Base-by-base conservation (phyloP, 2,888 invertebrate genomes). In the Nineta flava region DNA sequence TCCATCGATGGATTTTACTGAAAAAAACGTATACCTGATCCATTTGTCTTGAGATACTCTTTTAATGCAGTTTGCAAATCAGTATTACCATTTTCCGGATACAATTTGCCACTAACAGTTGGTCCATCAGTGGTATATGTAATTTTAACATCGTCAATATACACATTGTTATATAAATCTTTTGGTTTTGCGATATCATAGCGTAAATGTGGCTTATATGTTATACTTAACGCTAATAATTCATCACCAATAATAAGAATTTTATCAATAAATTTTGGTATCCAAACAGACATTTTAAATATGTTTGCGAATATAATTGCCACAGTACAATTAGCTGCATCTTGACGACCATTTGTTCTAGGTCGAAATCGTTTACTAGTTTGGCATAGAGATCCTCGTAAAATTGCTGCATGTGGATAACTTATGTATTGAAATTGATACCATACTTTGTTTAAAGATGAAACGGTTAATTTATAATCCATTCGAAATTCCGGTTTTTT, bases 171-270 rank as follows among this genome's bases (percentile, higher is more conserved):
- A 55, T 55, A 17, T 63, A 60, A 10, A 66, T 57, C 52, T 65
- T 21, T 44, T 3, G 63, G 4, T 58, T 60, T 9, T 59, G 60
- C 0, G 5, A 51, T 46, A 35, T 15, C 31, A 40, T 38, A 44
- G 43, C 40, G 34, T 57, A 56, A 26, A 53, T 58, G 55, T 9
- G 53, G 47, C 26, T 26, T 41, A 15, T 17, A 19, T 10, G 26
- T 13, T 57, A 69, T 65, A 0, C 48, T 48, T 15, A 26, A 17
- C 6, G 72, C 72, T 57, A 77, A 73, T 2, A 82, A 60, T 0
- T 74, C 60, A 61, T 82, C 80, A 0, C 82, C 82, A 53, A 80
- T 79, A 54, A 74, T 75, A 9, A 81, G 57, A 3, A 81, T 67
- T 1, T 73, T 71, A 60, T 81, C 78, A 4, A 82, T 59, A 1